phyloP scores from a whole-genome alignment of 2,113 vertebrate species.

The Gadus macrocephalus region DNA sequence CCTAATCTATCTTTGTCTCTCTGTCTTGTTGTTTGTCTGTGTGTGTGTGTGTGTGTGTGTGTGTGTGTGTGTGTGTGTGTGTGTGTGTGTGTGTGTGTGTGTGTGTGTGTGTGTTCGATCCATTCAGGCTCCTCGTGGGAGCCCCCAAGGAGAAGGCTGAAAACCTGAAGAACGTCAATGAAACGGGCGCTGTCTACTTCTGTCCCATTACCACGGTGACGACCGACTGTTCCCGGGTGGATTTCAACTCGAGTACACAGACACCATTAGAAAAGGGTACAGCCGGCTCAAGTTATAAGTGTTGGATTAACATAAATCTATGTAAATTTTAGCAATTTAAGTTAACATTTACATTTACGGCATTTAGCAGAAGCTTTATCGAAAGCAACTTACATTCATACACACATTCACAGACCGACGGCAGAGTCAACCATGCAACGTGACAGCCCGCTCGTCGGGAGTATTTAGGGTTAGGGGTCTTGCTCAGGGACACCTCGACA shows the following conservation, averaged over 20 bases:
- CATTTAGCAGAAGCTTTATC: no score
- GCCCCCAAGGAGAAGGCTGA: slow-evolving; percentile 79
- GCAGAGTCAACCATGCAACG: no score
- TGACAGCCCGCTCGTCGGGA: no score
- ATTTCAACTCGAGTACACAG: slow-evolving; percentile 77
- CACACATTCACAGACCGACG: no score
- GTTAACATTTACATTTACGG: no score
- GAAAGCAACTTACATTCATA: no score
- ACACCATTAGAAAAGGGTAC: not conserved
- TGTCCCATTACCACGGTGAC: slow-evolving; percentile 76
- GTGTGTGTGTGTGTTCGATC: slow-evolving; percentile 13
- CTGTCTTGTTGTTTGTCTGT: not conserved
- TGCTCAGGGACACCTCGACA: no score
- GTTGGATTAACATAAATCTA: no score
- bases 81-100: slow-evolving; percentile 8
- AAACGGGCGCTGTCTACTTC: slow-evolving; percentile 84
- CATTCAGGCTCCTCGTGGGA: slow-evolving; percentile 79
- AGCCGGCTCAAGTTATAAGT: no score
- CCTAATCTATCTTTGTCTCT: not conserved
- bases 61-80: not conserved
- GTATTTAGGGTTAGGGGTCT: no score
- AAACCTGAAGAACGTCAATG: slow-evolving; percentile 64
- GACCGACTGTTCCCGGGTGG: slow-evolving; percentile 80
- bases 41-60: slow-evolving; percentile 1
- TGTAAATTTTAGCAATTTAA: no score